These are phyloP conservation scores for Hypomesus transpacificus DNA, from an alignment of 2,113 vertebrate genomes.

Conservation along the genomic window DNA sequence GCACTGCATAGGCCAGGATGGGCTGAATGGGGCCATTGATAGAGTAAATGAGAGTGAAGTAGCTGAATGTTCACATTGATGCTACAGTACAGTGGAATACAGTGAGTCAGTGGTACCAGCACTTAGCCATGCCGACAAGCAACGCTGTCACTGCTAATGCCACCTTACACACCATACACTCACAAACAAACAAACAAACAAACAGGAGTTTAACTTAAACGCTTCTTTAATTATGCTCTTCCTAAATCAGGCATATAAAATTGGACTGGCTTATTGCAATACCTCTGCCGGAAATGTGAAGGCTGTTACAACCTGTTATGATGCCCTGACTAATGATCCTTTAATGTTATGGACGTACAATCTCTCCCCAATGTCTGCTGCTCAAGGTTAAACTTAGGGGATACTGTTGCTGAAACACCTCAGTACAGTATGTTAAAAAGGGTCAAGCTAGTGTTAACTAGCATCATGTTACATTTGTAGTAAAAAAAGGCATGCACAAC, in stretches of 20 bases:
- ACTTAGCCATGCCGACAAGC: not conserved
- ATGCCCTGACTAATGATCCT: too few relatives aligned
- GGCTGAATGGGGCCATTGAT: conserved; percentile 54
- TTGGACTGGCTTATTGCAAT: too few relatives aligned
- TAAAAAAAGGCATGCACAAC: not conserved
- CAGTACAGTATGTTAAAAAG: not conserved
- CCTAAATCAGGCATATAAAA: too few relatives aligned
- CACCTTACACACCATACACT: not conserved
- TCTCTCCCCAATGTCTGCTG: too few relatives aligned
- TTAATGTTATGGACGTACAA: too few relatives aligned
- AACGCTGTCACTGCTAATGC: not conserved
- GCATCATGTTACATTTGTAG: too few relatives aligned
- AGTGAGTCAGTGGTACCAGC: conserved; percentile 35
- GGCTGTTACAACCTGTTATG: too few relatives aligned
- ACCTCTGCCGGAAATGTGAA: too few relatives aligned
- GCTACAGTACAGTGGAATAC: conserved; percentile 53
- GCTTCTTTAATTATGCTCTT: too few relatives aligned
- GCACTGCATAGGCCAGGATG: conserved; percentile 11
- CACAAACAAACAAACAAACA: not conserved
- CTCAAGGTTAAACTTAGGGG: too few relatives aligned
- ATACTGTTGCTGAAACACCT: not conserved
- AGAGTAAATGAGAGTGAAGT: conserved; percentile 37
- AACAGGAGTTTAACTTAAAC: not conserved
- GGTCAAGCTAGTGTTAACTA: not conserved
- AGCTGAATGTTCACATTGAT: conserved; percentile 58